Evolutionary conservation across 1,140 invertebrate genomes (phyloP).

Genomic region (Parasteatoda tepidariorum): DNA sequence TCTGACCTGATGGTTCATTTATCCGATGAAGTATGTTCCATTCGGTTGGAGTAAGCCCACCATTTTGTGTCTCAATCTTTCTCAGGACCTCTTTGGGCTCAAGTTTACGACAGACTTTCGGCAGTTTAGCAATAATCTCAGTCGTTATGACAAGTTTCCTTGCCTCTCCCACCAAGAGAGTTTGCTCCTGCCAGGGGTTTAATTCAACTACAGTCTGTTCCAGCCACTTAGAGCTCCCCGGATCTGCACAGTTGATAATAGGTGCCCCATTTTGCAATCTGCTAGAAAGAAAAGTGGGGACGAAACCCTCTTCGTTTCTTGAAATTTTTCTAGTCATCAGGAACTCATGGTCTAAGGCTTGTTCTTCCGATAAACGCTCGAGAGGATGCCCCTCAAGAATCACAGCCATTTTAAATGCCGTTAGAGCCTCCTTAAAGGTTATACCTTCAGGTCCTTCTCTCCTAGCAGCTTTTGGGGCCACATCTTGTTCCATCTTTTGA

Average conservation of each 20-base stretch:
- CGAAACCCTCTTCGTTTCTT: not conserved
- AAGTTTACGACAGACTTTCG: not conserved
- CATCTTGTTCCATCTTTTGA: not conserved
- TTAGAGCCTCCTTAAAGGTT: not conserved
- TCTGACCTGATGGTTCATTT: not conserved
- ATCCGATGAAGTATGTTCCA: not conserved
- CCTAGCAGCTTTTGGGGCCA: not conserved
- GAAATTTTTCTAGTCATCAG: constrained; percentile 2
- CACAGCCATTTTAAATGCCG: not conserved
- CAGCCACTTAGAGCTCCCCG: not conserved
- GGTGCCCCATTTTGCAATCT: not conserved
- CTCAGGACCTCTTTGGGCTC: not conserved
- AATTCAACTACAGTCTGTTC: not conserved
- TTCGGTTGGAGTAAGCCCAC: not conserved
- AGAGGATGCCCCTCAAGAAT: not conserved
- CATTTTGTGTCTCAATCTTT: not conserved
- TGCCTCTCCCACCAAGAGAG: not conserved
- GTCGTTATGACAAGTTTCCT: not conserved
- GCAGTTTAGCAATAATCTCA: not conserved
- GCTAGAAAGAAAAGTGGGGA: not conserved
- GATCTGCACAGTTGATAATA: not conserved
- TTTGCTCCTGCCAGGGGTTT: not conserved
- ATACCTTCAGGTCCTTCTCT: not conserved
- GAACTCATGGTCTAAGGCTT: not conserved
- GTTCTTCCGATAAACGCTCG: not conserved